Conservation (phyloP, 2,888 invertebrate species). For the Papilio protenor region DNA sequence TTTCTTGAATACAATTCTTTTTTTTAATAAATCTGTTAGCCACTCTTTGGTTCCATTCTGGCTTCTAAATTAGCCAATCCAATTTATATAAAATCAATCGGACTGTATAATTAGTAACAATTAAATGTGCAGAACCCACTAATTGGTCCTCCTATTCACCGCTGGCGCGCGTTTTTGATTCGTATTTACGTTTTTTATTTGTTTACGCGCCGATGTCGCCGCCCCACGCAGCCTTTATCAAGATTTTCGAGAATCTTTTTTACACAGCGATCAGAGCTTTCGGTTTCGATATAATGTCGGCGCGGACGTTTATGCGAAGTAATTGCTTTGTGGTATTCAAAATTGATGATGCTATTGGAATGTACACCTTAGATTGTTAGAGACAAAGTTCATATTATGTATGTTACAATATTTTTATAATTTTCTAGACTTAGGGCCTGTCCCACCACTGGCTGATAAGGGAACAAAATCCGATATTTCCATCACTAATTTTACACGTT, state of each 20-base stretch:
- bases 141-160: slow-evolving; percentile 6
- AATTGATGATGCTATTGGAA: slow-evolving; percentile 49
- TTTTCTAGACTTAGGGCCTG: slow-evolving; percentile 32
- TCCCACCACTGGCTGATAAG: no score
- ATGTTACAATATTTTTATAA: slow-evolving; percentile 37
- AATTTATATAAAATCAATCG: not conserved
- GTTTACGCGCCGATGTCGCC: slow-evolving; percentile 64
- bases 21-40: not conserved
- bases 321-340: slow-evolving; percentile 60
- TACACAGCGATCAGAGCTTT: slow-evolving; percentile 38
- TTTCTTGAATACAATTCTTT: not conserved
- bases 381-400: slow-evolving; percentile 32
- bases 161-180: slow-evolving; percentile 47
- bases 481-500: no score
- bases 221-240: slow-evolving; percentile 68
- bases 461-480: no score
- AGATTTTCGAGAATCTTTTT: slow-evolving; percentile 56
- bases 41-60: not conserved
- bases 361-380: slow-evolving; percentile 37
- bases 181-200: slow-evolving; percentile 49
- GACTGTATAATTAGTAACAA: not conserved
- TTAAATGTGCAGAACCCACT: slow-evolving; percentile 20
- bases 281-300: slow-evolving; percentile 54
- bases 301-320: slow-evolving; percentile 60
- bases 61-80: not conserved